These are phyloP conservation scores for Drosophila funebris DNA, from an alignment of 1,140 invertebrate species.

Conservation along the genomic window DNA sequence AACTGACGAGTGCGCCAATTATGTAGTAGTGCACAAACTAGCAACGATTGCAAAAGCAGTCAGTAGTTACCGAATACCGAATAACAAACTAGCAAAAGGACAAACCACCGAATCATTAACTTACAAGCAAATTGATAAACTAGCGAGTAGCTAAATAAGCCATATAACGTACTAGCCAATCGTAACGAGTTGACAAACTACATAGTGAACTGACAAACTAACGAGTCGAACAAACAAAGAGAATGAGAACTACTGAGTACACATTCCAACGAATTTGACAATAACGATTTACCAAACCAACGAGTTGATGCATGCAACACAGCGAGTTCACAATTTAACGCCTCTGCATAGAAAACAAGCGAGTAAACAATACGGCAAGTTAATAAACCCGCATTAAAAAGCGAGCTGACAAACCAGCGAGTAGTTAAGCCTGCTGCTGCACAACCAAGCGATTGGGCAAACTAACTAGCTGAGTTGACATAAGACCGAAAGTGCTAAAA, in stretches of 20 bases:
- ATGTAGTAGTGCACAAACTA: too few relatives aligned
- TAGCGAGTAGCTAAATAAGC: neutral
- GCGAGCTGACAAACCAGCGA: neutral
- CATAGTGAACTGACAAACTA: neutral
- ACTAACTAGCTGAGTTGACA: too few relatives aligned
- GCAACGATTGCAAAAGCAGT: too few relatives aligned
- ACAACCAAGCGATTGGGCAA: neutral
- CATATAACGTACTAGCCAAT: too few relatives aligned
- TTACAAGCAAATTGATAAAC: neutral
- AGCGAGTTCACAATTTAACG: neutral
- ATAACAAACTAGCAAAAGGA: neutral
- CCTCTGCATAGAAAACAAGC: too few relatives aligned
- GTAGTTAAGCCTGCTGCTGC: neutral
- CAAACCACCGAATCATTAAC: neutral
- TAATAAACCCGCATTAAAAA: too few relatives aligned
- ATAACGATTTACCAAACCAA: neutral
- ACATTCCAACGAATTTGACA: neutral
- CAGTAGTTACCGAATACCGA: neutral
- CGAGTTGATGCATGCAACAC: neutral
- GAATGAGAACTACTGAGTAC: too few relatives aligned
- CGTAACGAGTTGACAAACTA: neutral
- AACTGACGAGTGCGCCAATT: too few relatives aligned
- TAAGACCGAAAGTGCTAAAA: too few relatives aligned
- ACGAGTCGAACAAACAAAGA: neutral
- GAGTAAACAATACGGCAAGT: neutral